Conservation (phyloP, 1,140 invertebrate species). For the Sarcophaga peregrina region DNA sequence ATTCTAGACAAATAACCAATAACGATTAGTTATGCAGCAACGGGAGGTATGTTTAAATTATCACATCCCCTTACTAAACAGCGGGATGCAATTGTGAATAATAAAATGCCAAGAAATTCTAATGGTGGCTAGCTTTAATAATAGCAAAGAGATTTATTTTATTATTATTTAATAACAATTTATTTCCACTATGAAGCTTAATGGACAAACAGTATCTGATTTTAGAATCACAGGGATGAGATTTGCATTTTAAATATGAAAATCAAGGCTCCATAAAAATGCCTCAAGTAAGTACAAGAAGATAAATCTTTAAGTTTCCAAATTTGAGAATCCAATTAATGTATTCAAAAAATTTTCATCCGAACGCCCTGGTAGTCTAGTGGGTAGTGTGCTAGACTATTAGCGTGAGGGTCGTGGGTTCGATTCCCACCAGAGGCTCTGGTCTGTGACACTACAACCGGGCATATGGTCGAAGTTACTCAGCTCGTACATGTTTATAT, state of each 20-base stretch:
- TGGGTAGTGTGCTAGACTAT: no score
- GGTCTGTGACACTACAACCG: no score
- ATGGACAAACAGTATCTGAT: not conserved
- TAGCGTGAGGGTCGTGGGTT: no score
- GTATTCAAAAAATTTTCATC: no score
- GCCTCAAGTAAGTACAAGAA: no score
- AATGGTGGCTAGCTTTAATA: not conserved
- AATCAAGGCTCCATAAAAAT: no score
- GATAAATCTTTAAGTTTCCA: no score
- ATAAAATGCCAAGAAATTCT: not conserved
- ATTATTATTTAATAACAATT: not conserved
- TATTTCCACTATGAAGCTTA: constrained; percentile 17
- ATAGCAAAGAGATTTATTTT: not conserved
- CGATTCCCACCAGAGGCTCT: no score
- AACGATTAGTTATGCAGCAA: constrained; percentile 33
- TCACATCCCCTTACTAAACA: not conserved
- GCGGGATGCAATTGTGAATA: constrained; percentile 17
- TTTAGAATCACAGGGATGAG: not conserved
- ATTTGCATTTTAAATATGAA: not conserved
- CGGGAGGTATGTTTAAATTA: not conserved
- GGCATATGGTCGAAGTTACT: no score
- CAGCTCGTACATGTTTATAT: no score
- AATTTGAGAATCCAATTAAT: no score
- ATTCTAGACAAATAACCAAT: constrained; percentile 38
- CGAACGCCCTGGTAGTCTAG: no score